phyloP scores from a whole-genome alignment of 2,888 invertebrate species.

The Phanerotoma sp. region DNA sequence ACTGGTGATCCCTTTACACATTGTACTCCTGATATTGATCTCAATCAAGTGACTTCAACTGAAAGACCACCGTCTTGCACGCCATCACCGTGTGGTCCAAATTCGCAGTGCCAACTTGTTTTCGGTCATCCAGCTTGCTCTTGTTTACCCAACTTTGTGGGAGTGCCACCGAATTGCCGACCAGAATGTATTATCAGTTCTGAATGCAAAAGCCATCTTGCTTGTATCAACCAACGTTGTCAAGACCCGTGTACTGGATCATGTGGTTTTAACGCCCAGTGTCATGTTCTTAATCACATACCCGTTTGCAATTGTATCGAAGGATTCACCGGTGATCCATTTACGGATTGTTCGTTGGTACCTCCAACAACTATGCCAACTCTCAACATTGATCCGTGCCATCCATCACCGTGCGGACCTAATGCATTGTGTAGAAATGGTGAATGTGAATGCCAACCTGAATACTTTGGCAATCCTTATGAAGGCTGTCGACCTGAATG shows the following conservation, averaged over 20 bases:
- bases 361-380: slow-evolving; percentile 43
- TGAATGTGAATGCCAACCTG: slow-evolving; percentile 69
- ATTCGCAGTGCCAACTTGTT: slow-evolving; percentile 76
- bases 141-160: slow-evolving; percentile 75
- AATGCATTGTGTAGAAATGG: slow-evolving; percentile 70
- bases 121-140: slow-evolving; percentile 76
- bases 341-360: slow-evolving; percentile 69
- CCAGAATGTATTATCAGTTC: slow-evolving; percentile 80
- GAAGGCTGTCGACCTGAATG: slow-evolving; percentile 81
- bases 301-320: slow-evolving; percentile 79
- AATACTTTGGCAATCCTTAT: slow-evolving; percentile 72
- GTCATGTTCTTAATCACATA: slow-evolving; percentile 76
- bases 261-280: slow-evolving; percentile 77
- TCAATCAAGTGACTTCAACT: slow-evolving; percentile 55
- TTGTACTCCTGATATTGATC: slow-evolving; percentile 63
- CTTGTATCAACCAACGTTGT: slow-evolving; percentile 78
- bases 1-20: slow-evolving; percentile 85
- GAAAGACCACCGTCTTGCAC: slow-evolving; percentile 74
- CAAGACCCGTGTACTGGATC: slow-evolving; percentile 82
- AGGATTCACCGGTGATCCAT: slow-evolving; percentile 79
- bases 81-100: slow-evolving; percentile 83
- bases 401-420: slow-evolving; percentile 71
- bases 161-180: slow-evolving; percentile 76
- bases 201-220: slow-evolving; percentile 75
- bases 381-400: slow-evolving; percentile 62